Conservation (phyloP, 1,140 invertebrate genomes). For the Drosophila pseudoobscura region DNA sequence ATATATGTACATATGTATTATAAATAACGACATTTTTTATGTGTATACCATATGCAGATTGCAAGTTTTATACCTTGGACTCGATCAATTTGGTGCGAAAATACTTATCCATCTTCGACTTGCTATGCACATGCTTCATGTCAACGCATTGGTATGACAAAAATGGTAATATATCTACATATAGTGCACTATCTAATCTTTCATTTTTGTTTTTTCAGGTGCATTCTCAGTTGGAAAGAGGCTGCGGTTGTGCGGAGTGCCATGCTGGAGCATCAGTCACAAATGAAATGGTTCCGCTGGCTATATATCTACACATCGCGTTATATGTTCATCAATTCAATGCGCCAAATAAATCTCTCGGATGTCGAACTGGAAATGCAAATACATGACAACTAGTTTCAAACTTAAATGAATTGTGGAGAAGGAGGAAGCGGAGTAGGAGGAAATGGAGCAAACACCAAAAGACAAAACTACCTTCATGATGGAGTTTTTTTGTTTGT, state of each 20-base stretch:
- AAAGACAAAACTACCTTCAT: slow-evolving; percentile 70
- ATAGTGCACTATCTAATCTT: background rate
- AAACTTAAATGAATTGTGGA: slow-evolving; percentile 9
- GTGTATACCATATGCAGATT: slow-evolving; percentile 86
- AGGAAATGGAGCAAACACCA: slow-evolving; percentile 47
- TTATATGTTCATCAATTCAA: slow-evolving; percentile 95
- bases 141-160: slow-evolving; percentile 88
- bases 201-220: slow-evolving; percentile 82
- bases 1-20: slow-evolving; percentile 32
- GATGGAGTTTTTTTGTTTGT: slow-evolving; percentile 43
- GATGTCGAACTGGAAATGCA: slow-evolving; percentile 90
- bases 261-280: slow-evolving; percentile 93
- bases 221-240: slow-evolving; percentile 86
- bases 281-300: slow-evolving; percentile 96
- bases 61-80: slow-evolving; percentile 91
- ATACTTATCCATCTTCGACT: slow-evolving; percentile 92
- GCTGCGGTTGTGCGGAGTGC: slow-evolving; percentile 87
- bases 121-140: slow-evolving; percentile 90
- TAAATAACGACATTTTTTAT: slow-evolving; percentile 55
- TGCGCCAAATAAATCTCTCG: slow-evolving; percentile 88
- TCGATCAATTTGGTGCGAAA: slow-evolving; percentile 94
- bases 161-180: background rate
- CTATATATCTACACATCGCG: slow-evolving; percentile 95
- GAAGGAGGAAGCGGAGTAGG: slow-evolving; percentile 11
- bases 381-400: slow-evolving; percentile 85